Evolutionary conservation across 2,888 invertebrate species (phyloP).

Genomic region (Adela reaumurella): DNA sequence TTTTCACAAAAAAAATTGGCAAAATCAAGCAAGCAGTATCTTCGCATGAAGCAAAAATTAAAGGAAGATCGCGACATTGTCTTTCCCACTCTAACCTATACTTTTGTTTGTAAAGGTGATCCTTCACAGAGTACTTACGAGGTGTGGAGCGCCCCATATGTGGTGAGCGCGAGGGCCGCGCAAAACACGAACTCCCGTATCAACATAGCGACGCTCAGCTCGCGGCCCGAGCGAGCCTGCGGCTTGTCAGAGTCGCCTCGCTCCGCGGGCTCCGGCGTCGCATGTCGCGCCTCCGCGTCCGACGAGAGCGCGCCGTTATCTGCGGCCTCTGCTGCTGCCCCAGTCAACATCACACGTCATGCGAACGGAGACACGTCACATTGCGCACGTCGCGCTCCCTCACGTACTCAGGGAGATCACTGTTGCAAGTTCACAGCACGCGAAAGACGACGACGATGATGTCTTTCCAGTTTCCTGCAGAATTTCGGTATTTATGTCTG

Average conservation of each 20-base stretch:
- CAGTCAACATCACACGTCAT: conserved; percentile 54
- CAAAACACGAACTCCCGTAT: conserved; percentile 64
- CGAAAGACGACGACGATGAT: no score
- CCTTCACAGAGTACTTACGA: conserved; percentile 65
- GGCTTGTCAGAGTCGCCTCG: not conserved
- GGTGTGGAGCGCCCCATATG: conserved; percentile 68
- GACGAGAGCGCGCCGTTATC: conserved; percentile 25
- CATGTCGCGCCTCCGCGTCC: not conserved
- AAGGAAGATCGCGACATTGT: no score
- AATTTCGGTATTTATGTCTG: no score
- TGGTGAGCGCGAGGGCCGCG: conserved; percentile 60
- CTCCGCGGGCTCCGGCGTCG: not conserved
- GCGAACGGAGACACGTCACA: conserved; percentile 19
- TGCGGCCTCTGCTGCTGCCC: conserved; percentile 46
- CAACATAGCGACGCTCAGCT: conserved; percentile 43
- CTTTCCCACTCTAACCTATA: no score
- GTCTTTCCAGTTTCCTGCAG: no score
- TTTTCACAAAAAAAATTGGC: no score
- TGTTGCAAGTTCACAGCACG: no score
- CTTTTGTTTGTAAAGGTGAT: no score
- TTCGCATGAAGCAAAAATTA: conserved; percentile 4
- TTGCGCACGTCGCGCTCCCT: not conserved
- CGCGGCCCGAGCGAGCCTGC: not conserved
- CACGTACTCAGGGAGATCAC: no score
- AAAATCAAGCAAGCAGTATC: no score